These are phyloP conservation scores for Acridotheres tristis DNA, from an alignment of 2,797 vertebrate genomes.

Conservation along the genomic window DNA sequence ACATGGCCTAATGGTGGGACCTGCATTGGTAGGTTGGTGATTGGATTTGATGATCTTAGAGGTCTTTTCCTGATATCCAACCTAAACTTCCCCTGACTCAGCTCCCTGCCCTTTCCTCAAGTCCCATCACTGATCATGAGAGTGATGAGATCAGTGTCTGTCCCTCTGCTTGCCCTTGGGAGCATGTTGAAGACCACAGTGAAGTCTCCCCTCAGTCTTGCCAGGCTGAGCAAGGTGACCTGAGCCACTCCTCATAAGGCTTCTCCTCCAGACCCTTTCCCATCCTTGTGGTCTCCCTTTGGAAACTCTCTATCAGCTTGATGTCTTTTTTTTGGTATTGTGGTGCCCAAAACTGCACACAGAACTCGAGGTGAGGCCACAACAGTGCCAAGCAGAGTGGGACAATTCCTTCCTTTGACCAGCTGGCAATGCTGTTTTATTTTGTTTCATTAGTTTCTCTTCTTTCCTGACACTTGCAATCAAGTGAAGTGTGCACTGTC, in stretches of 20 bases:
- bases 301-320: not conserved
- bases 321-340: not conserved
- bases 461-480: not conserved
- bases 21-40: not conserved
- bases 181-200: not conserved
- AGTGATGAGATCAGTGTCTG: not conserved
- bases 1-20: not conserved
- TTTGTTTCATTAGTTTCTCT: not conserved
- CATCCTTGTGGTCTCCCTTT: not conserved
- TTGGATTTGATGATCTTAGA: not conserved
- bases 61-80: not conserved
- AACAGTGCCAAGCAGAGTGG: not conserved
- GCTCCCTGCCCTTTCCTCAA: not conserved
- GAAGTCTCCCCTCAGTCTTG: not conserved
- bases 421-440: not conserved
- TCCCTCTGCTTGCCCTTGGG: not conserved
- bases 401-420: not conserved
- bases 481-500: not conserved
- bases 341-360: not conserved
- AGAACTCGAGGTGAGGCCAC: rapidly evolving
- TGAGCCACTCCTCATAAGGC: not conserved
- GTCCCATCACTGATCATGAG: not conserved
- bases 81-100: not conserved
- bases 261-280: not conserved
- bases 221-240: not conserved